Conservation (phyloP, 2,113 vertebrate genomes). For the Alethe diademata region DNA sequence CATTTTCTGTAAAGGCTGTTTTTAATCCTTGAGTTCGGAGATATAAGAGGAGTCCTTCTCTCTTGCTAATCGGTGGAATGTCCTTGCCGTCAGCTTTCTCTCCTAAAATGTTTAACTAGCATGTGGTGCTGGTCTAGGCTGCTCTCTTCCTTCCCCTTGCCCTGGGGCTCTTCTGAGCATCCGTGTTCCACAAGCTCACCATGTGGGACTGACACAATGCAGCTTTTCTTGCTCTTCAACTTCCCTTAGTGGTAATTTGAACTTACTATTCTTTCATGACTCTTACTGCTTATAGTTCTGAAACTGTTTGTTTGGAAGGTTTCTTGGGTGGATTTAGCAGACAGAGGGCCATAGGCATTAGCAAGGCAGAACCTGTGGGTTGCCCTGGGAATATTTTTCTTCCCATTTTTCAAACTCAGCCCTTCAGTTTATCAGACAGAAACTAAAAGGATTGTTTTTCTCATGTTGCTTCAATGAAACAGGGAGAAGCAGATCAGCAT, state of each 20-base stretch:
- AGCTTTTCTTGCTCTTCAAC: conserved; percentile 1
- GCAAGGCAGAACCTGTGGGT: neutral
- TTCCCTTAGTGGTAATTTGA: neutral
- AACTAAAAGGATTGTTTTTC: neutral
- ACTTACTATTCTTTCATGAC: neutral
- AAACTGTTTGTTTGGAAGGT: neutral
- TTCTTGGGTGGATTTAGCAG: neutral
- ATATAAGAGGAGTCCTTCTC: neutral
- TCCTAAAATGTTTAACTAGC: neutral
- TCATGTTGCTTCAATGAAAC: neutral
- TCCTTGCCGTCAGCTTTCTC: neutral
- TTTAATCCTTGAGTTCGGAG: neutral
- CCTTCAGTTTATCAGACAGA: neutral
- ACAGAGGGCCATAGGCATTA: neutral
- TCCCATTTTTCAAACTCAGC: neutral
- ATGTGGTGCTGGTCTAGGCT: neutral
- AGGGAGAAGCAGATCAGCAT: neutral
- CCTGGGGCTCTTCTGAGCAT: neutral
- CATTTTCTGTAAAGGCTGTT: neutral
- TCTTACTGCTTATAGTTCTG: neutral
- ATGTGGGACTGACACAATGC: neutral
- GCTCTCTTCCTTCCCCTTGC: neutral
- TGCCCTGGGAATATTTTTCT: neutral
- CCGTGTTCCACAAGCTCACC: neutral
- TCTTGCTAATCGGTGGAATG: neutral